Percentiles rank a stretch among this genome's conserved stretches.
Evolutionary conservation across 2,113 vertebrate species (phyloP).

Genomic region (Chunga burmeisteri): DNA sequence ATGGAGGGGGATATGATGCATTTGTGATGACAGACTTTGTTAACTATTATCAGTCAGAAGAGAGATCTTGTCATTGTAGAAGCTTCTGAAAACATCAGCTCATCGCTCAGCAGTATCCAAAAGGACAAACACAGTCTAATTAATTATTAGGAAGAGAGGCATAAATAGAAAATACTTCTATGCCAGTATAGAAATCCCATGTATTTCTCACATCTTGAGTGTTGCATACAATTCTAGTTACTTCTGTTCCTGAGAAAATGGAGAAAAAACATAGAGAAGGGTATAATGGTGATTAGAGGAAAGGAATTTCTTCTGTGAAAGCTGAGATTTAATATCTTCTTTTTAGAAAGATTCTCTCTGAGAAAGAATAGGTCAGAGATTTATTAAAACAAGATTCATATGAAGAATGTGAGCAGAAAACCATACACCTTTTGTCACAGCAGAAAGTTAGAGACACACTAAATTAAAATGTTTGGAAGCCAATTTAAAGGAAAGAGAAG

Average conservation of each 20-base stretch:
- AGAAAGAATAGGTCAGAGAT: neutral
- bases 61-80: neutral
- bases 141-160: neutral
- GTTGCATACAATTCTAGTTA: neutral
- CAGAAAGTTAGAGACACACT: neutral
- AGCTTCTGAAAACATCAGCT: neutral
- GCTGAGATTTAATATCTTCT: neutral
- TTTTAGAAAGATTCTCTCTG: neutral
- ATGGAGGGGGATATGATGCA: neutral
- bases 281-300: neutral
- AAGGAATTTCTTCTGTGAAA: neutral
- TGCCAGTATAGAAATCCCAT: neutral
- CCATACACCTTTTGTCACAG: neutral
- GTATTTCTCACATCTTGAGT: neutral
- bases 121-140: neutral
- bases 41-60: neutral
- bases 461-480: neutral
- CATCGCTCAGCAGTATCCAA: neutral
- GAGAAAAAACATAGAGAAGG: neutral
- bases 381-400: neutral
- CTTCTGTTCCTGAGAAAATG: neutral
- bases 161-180: neutral
- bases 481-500: neutral
- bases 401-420: neutral
- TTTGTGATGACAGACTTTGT: neutral